Evolutionary conservation across 2,113 vertebrate genomes (phyloP).

Genomic region (Eudyptes chrysolophus): DNA sequence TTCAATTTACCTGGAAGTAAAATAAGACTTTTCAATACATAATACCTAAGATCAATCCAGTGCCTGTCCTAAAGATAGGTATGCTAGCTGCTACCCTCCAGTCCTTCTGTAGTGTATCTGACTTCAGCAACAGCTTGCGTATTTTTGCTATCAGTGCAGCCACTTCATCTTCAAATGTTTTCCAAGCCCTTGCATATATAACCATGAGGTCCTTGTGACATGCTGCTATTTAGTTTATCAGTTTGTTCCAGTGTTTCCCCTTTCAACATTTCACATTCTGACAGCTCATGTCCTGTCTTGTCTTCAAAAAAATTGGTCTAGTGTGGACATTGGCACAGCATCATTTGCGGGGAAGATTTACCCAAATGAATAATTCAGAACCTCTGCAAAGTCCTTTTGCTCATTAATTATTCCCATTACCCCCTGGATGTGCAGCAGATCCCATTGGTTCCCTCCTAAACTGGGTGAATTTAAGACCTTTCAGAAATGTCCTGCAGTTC

Average conservation of each 20-base stretch:
- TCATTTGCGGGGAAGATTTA: background rate
- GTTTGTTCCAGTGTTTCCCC: background rate
- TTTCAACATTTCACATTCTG: background rate
- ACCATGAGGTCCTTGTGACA: background rate
- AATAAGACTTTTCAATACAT: background rate
- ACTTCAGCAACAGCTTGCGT: background rate
- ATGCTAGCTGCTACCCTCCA: background rate
- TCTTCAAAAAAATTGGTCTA: background rate
- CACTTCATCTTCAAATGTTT: conserved; percentile 49
- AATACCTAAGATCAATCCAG: background rate
- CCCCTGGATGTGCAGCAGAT: background rate
- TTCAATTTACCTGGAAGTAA: background rate
- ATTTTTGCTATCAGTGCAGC: conserved; percentile 6
- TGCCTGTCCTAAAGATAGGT: background rate
- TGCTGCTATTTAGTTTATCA: conserved; percentile 41
- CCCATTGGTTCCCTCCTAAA: background rate
- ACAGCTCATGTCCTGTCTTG: background rate
- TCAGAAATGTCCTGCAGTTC: background rate
- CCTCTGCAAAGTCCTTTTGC: background rate
- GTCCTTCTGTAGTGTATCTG: background rate
- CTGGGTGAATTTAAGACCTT: background rate
- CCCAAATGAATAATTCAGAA: background rate
- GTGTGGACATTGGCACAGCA: background rate
- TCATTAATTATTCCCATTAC: background rate
- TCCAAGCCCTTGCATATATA: background rate